A percentile compares a stretch with the other conserved stretches of the same genome.
These are phyloP conservation scores for Teleiodes luculella DNA, from an alignment of 2,888 invertebrate species.

Conservation along the genomic window DNA sequence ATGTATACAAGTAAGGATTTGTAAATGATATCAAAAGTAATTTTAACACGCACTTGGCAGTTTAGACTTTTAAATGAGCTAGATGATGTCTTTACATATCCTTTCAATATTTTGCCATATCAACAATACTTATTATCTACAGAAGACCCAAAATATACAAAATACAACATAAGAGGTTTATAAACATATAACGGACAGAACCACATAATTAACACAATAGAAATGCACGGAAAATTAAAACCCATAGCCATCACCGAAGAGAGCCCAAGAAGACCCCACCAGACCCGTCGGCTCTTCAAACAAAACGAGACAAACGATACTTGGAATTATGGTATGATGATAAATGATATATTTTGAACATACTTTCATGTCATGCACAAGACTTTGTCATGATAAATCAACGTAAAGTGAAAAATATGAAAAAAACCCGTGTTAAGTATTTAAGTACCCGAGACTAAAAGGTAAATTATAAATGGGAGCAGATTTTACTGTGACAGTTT, in stretches of 20 bases:
- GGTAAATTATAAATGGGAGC: too few relatives aligned
- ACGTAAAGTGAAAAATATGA: too few relatives aligned
- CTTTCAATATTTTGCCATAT: background rate
- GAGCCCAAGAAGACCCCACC: constrained; percentile 49
- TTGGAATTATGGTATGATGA: constrained; percentile 1
- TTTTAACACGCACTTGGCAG: too few relatives aligned
- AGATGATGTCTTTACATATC: background rate
- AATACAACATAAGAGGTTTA: constrained; percentile 2
- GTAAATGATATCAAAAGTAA: background rate
- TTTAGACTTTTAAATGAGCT: too few relatives aligned
- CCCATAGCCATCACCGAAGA: constrained; percentile 65
- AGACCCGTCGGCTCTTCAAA: constrained; percentile 63
- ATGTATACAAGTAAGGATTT: background rate
- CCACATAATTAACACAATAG: constrained; percentile 40
- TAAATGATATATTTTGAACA: background rate
- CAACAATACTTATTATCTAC: constrained; percentile 2
- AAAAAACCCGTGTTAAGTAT: too few relatives aligned
- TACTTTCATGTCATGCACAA: background rate
- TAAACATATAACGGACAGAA: constrained; percentile 19
- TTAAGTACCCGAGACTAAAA: too few relatives aligned
- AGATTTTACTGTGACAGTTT: too few relatives aligned
- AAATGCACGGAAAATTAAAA: constrained; percentile 50
- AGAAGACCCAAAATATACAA: constrained; percentile 3
- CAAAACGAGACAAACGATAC: constrained; percentile 36
- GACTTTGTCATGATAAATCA: too few relatives aligned